These are phyloP conservation scores for Porites divaricata DNA, from an alignment of 92 coral and sea anemone species.

Conservation along the genomic window DNA sequence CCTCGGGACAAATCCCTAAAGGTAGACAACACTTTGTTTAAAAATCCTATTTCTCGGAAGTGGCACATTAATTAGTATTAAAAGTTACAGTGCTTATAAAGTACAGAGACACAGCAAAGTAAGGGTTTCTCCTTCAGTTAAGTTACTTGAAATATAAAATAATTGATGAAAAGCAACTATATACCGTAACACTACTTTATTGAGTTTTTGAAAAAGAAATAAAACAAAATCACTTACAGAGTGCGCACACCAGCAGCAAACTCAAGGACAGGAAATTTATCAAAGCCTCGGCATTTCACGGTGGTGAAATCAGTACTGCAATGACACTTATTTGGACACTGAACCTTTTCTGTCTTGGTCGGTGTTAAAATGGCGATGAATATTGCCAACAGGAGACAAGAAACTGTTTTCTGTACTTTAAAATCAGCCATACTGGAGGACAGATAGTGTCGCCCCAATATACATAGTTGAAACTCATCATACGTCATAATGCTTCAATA, in stretches of 20 bases:
- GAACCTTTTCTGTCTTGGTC: conserved; percentile 4
- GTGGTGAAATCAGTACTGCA: conserved; percentile 11
- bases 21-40: background rate
- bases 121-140: too few relatives aligned
- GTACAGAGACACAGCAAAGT: too few relatives aligned
- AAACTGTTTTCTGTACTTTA: background rate
- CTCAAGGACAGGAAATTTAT: conserved; percentile 13
- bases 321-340: conserved; percentile 26
- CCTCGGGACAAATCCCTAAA: conserved; percentile 30
- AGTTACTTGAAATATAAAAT: too few relatives aligned
- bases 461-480: too few relatives aligned
- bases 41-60: background rate
- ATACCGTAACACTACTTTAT: too few relatives aligned
- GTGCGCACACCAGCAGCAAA: conserved; percentile 16
- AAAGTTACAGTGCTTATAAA: background rate
- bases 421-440: background rate
- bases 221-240: conserved; percentile 11
- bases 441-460: background rate
- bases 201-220: too few relatives aligned
- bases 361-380: background rate
- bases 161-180: too few relatives aligned
- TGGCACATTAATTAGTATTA: background rate
- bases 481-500: conserved; percentile 16
- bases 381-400: background rate
- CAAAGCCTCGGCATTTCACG: conserved; percentile 30